Evolutionary conservation across 1,140 invertebrate species (phyloP).

Genomic region (Apis dorsata): DNA sequence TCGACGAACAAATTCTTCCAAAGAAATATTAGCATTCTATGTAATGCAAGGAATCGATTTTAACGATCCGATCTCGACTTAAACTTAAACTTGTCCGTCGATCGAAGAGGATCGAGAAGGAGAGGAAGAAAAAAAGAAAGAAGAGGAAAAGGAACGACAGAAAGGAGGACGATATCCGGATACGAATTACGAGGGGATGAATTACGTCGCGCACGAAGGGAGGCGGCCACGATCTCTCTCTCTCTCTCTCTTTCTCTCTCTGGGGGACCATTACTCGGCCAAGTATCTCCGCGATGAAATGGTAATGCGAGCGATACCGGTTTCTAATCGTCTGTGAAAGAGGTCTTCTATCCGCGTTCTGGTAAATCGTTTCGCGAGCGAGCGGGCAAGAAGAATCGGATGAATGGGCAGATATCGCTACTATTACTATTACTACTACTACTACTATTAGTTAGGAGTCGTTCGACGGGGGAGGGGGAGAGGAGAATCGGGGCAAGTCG

Average conservation of each 20-base stretch:
- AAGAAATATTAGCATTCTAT: too few relatives aligned
- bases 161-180: background rate
- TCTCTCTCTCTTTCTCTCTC: background rate
- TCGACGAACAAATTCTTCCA: too few relatives aligned
- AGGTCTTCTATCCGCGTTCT: constrained; percentile 5
- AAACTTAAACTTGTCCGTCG: background rate
- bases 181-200: constrained; percentile 24
- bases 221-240: background rate
- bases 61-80: constrained; percentile 7
- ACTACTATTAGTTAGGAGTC: background rate
- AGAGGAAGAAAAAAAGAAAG: background rate
- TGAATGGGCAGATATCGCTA: constrained; percentile 51
- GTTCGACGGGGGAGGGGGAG: constrained; percentile 6
- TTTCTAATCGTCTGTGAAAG: constrained; percentile 62
- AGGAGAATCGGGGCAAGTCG: background rate
- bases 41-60: background rate
- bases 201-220: background rate
- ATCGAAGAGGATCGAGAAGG: background rate
- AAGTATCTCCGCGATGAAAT: constrained; percentile 43
- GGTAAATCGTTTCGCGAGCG: constrained; percentile 37
- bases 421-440: background rate
- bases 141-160: background rate
- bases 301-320: constrained; percentile 41
- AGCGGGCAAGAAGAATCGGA: constrained; percentile 42
- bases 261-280: constrained; percentile 28